phyloP scores from a whole-genome alignment of 2,797 vertebrate genomes.

The Sibirionetta formosa region DNA sequence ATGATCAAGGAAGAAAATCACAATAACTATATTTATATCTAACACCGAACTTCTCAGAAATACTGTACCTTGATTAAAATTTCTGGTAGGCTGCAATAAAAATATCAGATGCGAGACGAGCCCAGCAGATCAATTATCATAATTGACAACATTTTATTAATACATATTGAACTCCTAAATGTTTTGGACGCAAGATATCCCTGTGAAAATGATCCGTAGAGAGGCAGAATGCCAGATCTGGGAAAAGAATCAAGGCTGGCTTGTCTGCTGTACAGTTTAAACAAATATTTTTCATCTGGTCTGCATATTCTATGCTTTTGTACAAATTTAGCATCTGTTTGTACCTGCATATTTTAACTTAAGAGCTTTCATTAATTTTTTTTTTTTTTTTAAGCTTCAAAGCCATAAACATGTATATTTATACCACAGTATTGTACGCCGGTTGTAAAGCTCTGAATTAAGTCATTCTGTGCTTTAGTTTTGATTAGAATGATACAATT shows the following conservation, averaged over 20 bases:
- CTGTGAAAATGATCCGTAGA: conserved; percentile 74
- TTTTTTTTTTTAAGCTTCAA: conserved; percentile 64
- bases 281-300: conserved; percentile 77
- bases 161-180: conserved; percentile 76
- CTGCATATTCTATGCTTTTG: conserved; percentile 66
- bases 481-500: conserved; percentile 78
- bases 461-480: conserved; percentile 76
- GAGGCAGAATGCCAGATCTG: conserved; percentile 76
- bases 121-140: conserved; percentile 84
- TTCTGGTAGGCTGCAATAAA: conserved; percentile 86
- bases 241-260: conserved; percentile 74
- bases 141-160: conserved; percentile 77
- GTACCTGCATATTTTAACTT: conserved; percentile 77
- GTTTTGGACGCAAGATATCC: conserved; percentile 75
- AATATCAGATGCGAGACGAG: conserved; percentile 81
- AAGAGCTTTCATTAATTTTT: conserved; percentile 56
- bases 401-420: conserved; percentile 75
- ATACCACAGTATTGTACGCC: conserved; percentile 57
- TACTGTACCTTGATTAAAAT: conserved; percentile 89
- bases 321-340: conserved; percentile 79
- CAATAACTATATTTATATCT: conserved; percentile 89
- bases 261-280: conserved; percentile 69
- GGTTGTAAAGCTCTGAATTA: conserved; percentile 76
- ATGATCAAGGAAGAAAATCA: conserved; percentile 87
- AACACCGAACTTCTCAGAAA: conserved; percentile 91